Base-by-base conservation (phyloP, 2,888 invertebrate genomes). In the Phytoseiulus persimilis region DNA sequence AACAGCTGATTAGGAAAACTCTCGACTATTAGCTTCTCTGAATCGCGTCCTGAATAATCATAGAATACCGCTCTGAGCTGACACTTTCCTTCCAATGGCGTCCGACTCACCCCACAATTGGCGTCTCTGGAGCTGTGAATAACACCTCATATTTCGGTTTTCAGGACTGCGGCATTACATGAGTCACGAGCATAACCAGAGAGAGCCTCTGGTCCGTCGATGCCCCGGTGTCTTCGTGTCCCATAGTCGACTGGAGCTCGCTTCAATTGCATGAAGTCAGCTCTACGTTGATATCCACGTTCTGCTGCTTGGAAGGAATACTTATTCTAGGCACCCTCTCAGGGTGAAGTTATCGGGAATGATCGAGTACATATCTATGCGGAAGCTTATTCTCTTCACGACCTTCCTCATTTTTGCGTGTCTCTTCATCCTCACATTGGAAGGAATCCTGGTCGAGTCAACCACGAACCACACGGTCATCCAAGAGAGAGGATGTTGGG, bases 401-500 rank as follows among this genome's bases (percentile, higher is more conserved):
- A 45, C 83, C 32, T 83, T 90, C 23, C 89, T 90, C 18, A 90
- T 90, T 31, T 45, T 90, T n/a, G 83, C 90, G 46, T 90, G 90
- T 45, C 89, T 90, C 23, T 83, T 90, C 14, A 90, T 90, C 31
- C 87, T 90, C 14, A 90, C 90, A 31, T 32, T 90, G 83, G 90
- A 90, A 83, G 90, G 90, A 31, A 90, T 90, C 5, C 83, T 90
- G 28, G 89, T 90, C 31, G 90, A 90, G 46, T 65, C 84, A 32
- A 90, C 83, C 14, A 39, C 89, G 28, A 89, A 89, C 32, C 90
- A 87, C 33, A 87, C 90, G 31, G 83, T 89, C 23, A 84, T 87
- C 14, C 89, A 90, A 2, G 90, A 89, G 83, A 90, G 90, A 31
- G 90, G 90, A 11, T 91, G 91, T 90, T 91, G 91, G 91, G 90